Evolutionary conservation across 2,113 vertebrate species (phyloP), one percentile per base, ranked within the genome.

Genomic region (Polypterus bichir): DNA sequence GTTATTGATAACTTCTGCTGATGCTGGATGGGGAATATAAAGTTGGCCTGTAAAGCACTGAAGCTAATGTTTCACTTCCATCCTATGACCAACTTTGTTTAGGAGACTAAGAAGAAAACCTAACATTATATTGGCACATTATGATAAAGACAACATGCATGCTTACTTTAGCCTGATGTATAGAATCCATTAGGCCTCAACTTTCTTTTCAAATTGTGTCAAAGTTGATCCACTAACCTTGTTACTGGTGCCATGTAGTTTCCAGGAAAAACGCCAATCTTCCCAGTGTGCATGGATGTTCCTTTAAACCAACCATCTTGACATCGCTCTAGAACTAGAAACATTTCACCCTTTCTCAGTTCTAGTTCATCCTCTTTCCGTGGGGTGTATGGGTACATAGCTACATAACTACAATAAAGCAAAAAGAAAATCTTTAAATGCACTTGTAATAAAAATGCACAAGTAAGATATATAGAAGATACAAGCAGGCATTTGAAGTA

Each of bases 241-340:
- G 90, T 93, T 77, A 97, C 87, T 46, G 94, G 93, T 73, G 92
- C 94, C 83, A 98, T 93, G 5, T 99, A 99, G 84, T 99, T 99
- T 63, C 96, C 96, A 47, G 95, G 96, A 71, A 99, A 99, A 58
- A 98, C 95, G 48, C 95, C 96, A 0, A 93, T 97, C 78, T 93
- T 97, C 77, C 92, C 95, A 0, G 93, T 99, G 66, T 97, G 93
- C 93, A 98, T 96, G 46, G 95, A 99, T 2, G 92, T 97, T 70
- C 96, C 96, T 76, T 99, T 99, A 85, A 97, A 97, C 96, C 96
- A 98, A 74, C 96, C 96, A 27, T 99, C 96, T 67, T 99, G 94
- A 74, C 96, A 99, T 68, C 93, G 93, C 54, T 98, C 96, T 74
- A 97, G 88, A 47, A 99, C 96, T 4, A 98, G 79, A 71, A 97